Evolutionary conservation across 2,113 vertebrate genomes (phyloP), one percentile per base, ranked within the genome.

Genomic region (Amazona vittata): DNA sequence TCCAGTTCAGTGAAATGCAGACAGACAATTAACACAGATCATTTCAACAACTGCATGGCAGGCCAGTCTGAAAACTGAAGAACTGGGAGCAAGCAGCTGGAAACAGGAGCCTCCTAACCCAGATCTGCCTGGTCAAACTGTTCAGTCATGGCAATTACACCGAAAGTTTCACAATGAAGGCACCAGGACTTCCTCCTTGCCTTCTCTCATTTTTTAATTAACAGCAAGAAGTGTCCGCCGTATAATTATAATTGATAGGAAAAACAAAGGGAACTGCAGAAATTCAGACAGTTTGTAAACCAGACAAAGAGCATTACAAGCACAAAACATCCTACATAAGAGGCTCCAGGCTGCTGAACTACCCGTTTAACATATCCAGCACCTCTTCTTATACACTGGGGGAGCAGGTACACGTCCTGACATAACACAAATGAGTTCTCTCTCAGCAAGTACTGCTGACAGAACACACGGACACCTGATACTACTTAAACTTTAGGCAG

Each of bases 31-130:
- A 84, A 71, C 35, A 35, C 0, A 2, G 60, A 76, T 50, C 19
- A 84, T 44, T 82, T 86, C 83, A 92, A 70, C 65, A 75, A 55
- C 83, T n/a, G 57, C 5, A 2, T 64, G 75, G 70, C 86, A 79
- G 83, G 33, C 39, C 39, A 63, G 43, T 8, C 57, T 35, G 83
- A 8, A 29, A 82, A 77, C 47, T 39, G 50, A 83, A 44, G 39
- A 92, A 43, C n/a, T 78, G 9, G 52, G 35, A 92, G 86, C 11
- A 37, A 86, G 71, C 79, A 90, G 67, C 76, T 86, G 85, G 75
- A 88, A 92, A 68, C 60, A 84, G 89, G 81, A 93, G 83, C 83
- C 80, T 95, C 81, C 83, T 94, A 94, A 93, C 91, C 89, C 68
- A 69, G 65, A 96, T 94, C 84, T 94, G 86, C 70, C 91, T 44